These are phyloP conservation scores for Periophthalmodon schlosseri DNA, from an alignment of 2,113 vertebrate genomes.

Conservation along the genomic window DNA sequence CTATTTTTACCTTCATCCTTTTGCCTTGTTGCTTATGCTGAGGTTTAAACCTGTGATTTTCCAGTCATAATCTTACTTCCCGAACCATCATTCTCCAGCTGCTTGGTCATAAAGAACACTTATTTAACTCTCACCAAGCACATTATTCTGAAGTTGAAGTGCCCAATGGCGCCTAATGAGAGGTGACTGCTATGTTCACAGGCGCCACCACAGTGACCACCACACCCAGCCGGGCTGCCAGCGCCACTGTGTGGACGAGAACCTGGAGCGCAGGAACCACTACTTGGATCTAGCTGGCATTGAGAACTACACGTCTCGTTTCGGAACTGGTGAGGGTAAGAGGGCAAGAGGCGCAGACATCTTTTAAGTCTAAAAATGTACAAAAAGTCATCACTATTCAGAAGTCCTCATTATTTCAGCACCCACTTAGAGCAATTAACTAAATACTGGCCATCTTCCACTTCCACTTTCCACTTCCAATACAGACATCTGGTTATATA, in stretches of 20 bases:
- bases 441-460: constrained; percentile 41
- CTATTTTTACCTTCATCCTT: constrained; percentile 12
- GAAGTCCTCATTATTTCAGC: constrained; percentile 64
- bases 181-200: constrained; percentile 72
- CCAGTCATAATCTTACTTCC: constrained; percentile 43
- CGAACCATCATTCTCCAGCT: constrained; percentile 38
- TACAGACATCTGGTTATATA: constrained; percentile 17
- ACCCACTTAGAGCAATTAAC: constrained; percentile 65
- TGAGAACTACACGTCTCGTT: constrained; percentile 97
- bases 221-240: constrained; percentile 87
- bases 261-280: constrained; percentile 99
- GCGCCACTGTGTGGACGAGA: constrained; percentile 95
- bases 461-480: constrained; percentile 54
- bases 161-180: constrained; percentile 61
- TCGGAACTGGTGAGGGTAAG: constrained; percentile 86
- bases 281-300: constrained; percentile 98
- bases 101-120: constrained; percentile 51
- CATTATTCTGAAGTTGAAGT: constrained; percentile 38
- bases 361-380: constrained; percentile 20
- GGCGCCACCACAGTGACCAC: constrained; percentile 91
- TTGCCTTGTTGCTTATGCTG: not conserved
- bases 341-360: constrained; percentile 23
- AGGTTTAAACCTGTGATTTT: constrained; percentile 50
- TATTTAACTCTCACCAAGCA: constrained; percentile 55
- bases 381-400: constrained; percentile 39